Evolutionary conservation across 2,888 invertebrate species (phyloP).

Genomic region (Acleris holmiana): DNA sequence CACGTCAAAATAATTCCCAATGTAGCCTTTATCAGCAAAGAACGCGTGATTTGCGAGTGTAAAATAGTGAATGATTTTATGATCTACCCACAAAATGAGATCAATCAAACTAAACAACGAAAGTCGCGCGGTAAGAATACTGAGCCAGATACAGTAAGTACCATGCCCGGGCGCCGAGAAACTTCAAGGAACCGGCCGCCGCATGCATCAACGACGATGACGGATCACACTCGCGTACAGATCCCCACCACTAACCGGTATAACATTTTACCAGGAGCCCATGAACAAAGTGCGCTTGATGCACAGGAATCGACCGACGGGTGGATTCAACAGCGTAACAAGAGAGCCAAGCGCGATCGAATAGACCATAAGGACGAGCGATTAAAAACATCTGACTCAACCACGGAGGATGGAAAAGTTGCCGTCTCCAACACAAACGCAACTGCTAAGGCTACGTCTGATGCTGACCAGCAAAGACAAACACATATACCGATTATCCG

Average conservation of each 20-base stretch:
- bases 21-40: conserved; percentile 5
- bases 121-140: conserved; percentile 8
- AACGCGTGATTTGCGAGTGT: conserved; percentile 17
- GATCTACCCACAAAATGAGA: conserved; percentile 9
- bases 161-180: too few relatives aligned
- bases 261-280: neutral
- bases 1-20: conserved; percentile 16
- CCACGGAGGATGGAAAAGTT: too few relatives aligned
- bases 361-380: too few relatives aligned
- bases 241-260: conserved; percentile 12
- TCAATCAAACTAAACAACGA: conserved; percentile 7
- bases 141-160: neutral
- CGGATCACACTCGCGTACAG: neutral
- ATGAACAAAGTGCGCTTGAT: conserved; percentile 3
- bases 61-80: conserved; percentile 13
- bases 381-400: too few relatives aligned
- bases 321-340: neutral
- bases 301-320: neutral
- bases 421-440: neutral
- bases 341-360: neutral
- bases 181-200: too few relatives aligned
- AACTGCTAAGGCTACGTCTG: neutral
- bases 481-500: conserved; percentile 5
- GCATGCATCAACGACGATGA: too few relatives aligned
- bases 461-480: neutral